A percentile compares a stretch with the other conserved stretches of the same genome.
phyloP scores from a whole-genome alignment of 2,797 vertebrate species.

The Tympanoctomys barrerae region DNA sequence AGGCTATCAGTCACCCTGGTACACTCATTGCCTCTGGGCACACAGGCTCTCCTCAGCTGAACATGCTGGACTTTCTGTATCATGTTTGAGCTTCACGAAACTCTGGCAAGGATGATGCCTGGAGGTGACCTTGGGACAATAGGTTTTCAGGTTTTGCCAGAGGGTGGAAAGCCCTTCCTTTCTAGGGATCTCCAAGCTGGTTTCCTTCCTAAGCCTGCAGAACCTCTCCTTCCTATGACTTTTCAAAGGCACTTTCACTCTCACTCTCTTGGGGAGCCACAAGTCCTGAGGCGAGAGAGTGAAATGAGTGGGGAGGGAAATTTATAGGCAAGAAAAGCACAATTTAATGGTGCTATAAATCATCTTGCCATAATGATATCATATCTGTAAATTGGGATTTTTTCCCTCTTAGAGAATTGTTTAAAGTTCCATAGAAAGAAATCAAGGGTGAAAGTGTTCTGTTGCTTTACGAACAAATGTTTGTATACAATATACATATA shows the following conservation, averaged over 20 bases:
- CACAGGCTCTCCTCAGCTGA: background rate
- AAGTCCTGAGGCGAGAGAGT: conserved; percentile 19
- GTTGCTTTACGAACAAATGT: background rate
- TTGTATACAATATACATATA: background rate
- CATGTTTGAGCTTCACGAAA: background rate
- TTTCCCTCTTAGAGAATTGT: background rate
- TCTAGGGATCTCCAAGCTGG: background rate
- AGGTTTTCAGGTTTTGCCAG: background rate
- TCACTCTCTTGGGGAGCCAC: background rate
- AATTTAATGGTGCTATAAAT: conserved; percentile 38
- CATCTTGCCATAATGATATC: conserved; percentile 12
- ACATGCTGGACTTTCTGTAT: background rate
- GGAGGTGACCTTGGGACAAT: background rate
- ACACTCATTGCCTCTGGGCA: background rate
- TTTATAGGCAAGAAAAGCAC: conserved; percentile 31
- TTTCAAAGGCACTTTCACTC: background rate
- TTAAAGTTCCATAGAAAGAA: conserved; percentile 17
- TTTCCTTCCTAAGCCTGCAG: background rate
- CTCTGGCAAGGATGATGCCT: background rate
- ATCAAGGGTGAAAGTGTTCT: background rate
- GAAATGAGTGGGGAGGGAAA: conserved; percentile 45
- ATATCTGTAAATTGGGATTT: conserved; percentile 15
- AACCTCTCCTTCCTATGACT: background rate
- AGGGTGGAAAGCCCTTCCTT: background rate
- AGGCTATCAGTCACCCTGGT: background rate